Conservation (phyloP, 2,113 vertebrate genomes). For the Sebastes fasciatus region DNA sequence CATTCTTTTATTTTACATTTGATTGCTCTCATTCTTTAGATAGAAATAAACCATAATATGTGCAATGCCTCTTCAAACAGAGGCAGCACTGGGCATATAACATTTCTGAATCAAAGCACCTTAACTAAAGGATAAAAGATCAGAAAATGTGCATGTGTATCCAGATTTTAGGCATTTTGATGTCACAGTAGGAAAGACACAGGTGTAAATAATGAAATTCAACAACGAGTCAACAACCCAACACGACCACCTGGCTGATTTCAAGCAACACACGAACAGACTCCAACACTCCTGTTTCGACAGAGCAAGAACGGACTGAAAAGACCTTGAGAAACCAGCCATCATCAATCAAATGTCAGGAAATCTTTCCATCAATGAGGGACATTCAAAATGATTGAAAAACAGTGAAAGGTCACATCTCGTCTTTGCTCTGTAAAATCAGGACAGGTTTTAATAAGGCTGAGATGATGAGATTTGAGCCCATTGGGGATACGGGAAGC, state of each 20-base stretch:
- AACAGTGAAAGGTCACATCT: constrained; percentile 17
- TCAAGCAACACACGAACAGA: background rate
- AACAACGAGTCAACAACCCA: too few relatives aligned
- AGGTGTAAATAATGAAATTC: background rate
- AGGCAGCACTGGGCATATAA: too few relatives aligned
- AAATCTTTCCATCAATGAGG: background rate
- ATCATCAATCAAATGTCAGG: constrained; percentile 21
- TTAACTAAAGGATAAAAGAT: background rate
- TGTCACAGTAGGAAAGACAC: background rate
- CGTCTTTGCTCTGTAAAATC: constrained; percentile 27
- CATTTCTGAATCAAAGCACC: background rate
- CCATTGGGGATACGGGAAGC: constrained; percentile 14
- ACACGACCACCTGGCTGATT: too few relatives aligned
- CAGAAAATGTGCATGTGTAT: too few relatives aligned
- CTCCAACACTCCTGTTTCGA: background rate
- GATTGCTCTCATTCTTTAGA: background rate
- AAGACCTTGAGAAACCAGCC: constrained; percentile 15
- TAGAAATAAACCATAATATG: background rate
- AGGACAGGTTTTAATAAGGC: constrained; percentile 36
- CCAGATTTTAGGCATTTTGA: background rate
- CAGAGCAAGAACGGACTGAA: background rate
- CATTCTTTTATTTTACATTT: background rate
- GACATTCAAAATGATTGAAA: constrained; percentile 29
- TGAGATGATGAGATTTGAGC: constrained; percentile 30
- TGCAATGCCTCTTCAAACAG: background rate